Base-by-base conservation (phyloP, 2,888 invertebrate genomes). In the Melinaea marsaeus region DNA sequence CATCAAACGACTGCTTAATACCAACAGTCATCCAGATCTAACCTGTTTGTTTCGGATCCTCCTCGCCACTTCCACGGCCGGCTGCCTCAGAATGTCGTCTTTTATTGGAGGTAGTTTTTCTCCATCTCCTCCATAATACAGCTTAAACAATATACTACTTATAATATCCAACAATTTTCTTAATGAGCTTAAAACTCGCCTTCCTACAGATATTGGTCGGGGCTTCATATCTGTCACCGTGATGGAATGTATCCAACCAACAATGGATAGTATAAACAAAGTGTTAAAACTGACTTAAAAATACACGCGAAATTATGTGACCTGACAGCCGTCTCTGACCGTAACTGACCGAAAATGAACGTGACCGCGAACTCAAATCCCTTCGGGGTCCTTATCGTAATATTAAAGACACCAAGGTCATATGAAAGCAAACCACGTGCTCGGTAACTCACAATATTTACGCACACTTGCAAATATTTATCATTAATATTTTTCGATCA, bases 41-140 rank as follows among this genome's bases (percentile, higher is more conserved):
- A 95, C 96, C 92, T 96, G 94, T 85, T 92, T 93, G 59, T 92
- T 93, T 71, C 97, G 91, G 72, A 97, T 97, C 91, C 95, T 96
- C 63, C 89, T 88, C 0, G 97, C 96, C 65, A 97, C 90, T 60
- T 93, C 92, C 37, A 93, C 88, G 5, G 95, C 96, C 64, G 95
- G 95, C 73, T 94, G 92, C 72, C 95, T 91, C 60, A 97, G 87
- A 48, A 96, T 92, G 42, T 94, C 92, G 79, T 96, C 94, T 56
- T 92, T 92, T 69, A 97, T 95, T 9, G 94, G 92, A 2, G 96
- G 95, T 80, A 96, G 92, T 68, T 87, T 89, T 72, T 93, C 85
- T 1, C 93, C 93, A 62, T 92, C 92, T 33, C 87, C 91, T 47
- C 93, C 93, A 81, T 95, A 93, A 55, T 94, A 91, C 54, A 77